Percentiles rank a stretch among this genome's conserved stretches.
Evolutionary conservation across 2,797 vertebrate species (phyloP).

Genomic region (Coracias cyanogaster): DNA sequence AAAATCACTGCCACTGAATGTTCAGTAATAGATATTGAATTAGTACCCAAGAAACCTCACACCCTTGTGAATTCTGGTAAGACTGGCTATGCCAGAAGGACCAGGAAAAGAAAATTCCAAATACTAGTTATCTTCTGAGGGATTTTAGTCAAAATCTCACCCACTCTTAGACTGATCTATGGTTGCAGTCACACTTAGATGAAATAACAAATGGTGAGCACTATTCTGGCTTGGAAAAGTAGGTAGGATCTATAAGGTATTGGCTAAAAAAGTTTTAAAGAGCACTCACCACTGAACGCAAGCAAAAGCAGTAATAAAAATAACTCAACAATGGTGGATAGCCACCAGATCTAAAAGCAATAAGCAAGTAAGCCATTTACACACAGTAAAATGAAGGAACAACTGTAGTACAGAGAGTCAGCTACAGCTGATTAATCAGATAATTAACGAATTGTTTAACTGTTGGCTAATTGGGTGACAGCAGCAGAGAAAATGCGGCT

Average conservation of each 20-base stretch:
- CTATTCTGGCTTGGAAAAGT: neutral
- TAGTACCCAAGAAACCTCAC: neutral
- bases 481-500: neutral
- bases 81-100: neutral
- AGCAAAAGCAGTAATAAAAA: neutral
- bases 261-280: neutral
- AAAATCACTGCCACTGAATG: neutral
- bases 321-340: neutral
- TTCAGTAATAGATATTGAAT: neutral
- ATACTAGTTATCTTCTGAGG: neutral
- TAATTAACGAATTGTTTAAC: slow-evolving; percentile 5
- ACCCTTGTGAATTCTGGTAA: neutral
- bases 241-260: neutral
- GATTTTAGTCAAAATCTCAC: neutral
- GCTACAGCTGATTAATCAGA: neutral
- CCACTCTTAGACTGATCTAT: neutral
- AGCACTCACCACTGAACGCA: neutral
- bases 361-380: neutral
- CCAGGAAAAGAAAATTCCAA: neutral
- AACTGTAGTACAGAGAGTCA: neutral
- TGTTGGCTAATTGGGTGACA: neutral
- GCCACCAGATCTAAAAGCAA: neutral
- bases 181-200: neutral
- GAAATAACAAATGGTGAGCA: neutral
- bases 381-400: neutral